These are phyloP conservation scores for Pterocles burchelli DNA, from an alignment of 2,113 vertebrate genomes.

Conservation along the genomic window DNA sequence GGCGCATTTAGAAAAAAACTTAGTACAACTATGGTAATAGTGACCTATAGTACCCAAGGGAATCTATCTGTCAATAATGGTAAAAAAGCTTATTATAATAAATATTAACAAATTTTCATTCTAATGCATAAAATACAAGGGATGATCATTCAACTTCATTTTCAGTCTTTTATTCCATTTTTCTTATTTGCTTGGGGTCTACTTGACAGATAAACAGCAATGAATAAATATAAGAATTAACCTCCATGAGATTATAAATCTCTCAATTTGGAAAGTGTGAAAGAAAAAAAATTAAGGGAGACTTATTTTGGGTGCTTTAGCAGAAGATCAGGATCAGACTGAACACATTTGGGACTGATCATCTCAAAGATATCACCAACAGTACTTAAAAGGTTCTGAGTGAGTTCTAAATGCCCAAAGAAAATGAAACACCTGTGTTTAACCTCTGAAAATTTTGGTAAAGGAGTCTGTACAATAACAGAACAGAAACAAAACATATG, in stretches of 20 bases:
- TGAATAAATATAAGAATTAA: neutral
- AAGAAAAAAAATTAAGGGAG: neutral
- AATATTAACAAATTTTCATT: neutral
- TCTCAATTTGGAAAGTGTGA: neutral
- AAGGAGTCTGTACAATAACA: neutral
- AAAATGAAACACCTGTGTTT: neutral
- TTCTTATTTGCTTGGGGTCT: neutral
- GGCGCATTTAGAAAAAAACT: neutral
- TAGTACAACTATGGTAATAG: neutral
- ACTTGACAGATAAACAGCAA: neutral
- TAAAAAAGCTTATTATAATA: neutral
- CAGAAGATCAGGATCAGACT: neutral
- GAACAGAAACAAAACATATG: neutral
- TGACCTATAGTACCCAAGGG: neutral
- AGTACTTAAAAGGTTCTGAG: neutral
- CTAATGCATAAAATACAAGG: neutral
- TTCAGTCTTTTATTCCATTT: neutral
- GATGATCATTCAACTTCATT: too few species aligned
- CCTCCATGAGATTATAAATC: neutral
- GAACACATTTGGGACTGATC: neutral
- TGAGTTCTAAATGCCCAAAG: neutral
- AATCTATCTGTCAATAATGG: neutral
- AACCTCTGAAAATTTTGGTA: neutral
- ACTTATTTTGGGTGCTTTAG: neutral
- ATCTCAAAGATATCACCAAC: neutral